Evolutionary conservation across 1,140 invertebrate genomes (phyloP).

Genomic region (Sipha flava): DNA sequence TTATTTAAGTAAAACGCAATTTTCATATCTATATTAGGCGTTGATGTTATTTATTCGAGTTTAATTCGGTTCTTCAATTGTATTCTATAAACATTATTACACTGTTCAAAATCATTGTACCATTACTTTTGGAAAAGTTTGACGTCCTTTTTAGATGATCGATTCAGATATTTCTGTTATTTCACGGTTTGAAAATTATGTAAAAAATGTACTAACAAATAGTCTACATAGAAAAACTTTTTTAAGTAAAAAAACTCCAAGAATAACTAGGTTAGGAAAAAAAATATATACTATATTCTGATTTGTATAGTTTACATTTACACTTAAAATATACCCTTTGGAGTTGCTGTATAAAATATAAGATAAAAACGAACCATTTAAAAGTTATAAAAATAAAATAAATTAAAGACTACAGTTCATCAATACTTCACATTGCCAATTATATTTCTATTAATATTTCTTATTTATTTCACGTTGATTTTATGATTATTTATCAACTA

Average conservation of each 20-base stretch:
- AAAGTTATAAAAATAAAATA: too few relatives aligned
- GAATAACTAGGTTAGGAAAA: neutral
- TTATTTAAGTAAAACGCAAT: too few relatives aligned
- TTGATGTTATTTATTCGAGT: too few relatives aligned
- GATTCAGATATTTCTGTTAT: neutral
- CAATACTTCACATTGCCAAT: too few relatives aligned
- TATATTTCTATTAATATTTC: too few relatives aligned
- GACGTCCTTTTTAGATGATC: neutral
- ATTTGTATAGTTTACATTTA: neutral
- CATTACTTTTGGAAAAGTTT: neutral
- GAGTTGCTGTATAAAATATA: neutral
- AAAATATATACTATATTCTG: neutral
- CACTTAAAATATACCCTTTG: neutral
- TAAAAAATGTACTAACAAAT: neutral
- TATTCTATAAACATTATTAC: neutral
- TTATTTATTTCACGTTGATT: too few relatives aligned
- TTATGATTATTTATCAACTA: too few relatives aligned
- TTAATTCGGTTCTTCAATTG: neutral
- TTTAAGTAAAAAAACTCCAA: neutral
- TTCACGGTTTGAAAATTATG: neutral
- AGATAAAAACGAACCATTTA: neutral
- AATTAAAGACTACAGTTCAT: too few relatives aligned
- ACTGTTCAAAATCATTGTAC: neutral
- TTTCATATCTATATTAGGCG: neutral
- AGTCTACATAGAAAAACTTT: neutral